Evolutionary conservation across 2,113 vertebrate genomes (phyloP).

Genomic region (Eurystomus gularis): DNA sequence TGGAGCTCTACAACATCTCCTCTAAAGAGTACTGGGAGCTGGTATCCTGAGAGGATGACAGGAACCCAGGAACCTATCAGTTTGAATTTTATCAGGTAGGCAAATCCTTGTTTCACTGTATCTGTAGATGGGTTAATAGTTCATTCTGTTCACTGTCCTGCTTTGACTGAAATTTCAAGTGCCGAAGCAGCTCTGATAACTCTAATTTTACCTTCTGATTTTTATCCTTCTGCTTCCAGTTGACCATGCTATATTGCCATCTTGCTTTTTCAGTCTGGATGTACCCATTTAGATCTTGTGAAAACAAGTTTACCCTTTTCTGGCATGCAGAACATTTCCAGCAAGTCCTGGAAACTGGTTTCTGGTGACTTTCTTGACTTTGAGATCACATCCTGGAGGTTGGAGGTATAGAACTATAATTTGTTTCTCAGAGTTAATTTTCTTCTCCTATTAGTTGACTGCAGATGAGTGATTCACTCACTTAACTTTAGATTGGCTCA

Average conservation of each 20-base stretch:
- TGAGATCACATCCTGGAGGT: neutral
- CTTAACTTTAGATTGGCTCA: slow-evolving; percentile 38
- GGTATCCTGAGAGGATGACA: neutral
- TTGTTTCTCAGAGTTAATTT: slow-evolving; percentile 52
- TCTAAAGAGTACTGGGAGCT: neutral
- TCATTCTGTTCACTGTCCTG: neutral
- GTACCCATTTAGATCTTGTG: neutral
- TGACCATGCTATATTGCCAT: neutral
- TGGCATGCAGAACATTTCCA: neutral
- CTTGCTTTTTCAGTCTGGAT: neutral
- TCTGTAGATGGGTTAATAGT: neutral
- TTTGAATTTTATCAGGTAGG: neutral
- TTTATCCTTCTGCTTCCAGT: neutral
- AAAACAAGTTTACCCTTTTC: neutral
- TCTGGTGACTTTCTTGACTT: neutral
- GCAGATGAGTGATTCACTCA: neutral
- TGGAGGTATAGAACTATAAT: neutral
- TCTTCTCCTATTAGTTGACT: slow-evolving; percentile 26
- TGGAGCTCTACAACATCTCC: neutral
- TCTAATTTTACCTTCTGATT: neutral
- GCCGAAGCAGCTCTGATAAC: neutral
- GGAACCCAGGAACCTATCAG: neutral
- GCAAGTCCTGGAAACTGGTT: neutral
- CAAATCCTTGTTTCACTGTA: neutral
- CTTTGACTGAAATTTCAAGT: neutral